Evolutionary conservation across 2,797 vertebrate genomes (phyloP).

Genomic region (Smutsia temminckii): DNA sequence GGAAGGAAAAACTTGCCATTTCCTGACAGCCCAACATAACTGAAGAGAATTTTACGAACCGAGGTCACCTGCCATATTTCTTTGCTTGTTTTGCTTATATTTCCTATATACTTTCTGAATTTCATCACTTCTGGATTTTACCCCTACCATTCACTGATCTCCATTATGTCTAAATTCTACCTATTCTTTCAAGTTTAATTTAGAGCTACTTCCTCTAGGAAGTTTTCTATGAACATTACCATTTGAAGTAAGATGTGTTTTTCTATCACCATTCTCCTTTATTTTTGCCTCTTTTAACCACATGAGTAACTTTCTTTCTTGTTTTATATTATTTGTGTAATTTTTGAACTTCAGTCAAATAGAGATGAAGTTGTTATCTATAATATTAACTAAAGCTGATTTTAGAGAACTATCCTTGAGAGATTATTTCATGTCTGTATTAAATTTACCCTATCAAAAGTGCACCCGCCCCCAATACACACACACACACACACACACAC

Average conservation of each 20-base stretch:
- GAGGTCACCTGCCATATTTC: background rate
- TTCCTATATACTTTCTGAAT: background rate
- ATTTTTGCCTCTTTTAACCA: background rate
- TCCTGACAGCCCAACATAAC: slow-evolving; percentile 1
- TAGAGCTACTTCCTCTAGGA: background rate
- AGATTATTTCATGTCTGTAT: background rate
- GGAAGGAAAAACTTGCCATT: background rate
- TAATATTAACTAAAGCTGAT: background rate
- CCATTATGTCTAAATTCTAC: background rate
- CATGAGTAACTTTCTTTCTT: background rate
- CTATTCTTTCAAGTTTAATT: background rate
- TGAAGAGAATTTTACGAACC: background rate
- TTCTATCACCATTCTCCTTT: background rate
- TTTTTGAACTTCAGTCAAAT: background rate
- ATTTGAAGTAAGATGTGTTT: background rate
- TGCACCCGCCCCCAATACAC: accelerated
- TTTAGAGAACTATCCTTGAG: background rate
- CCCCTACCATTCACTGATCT: background rate
- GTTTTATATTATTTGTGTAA: background rate
- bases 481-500: background rate
- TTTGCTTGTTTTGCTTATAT: background rate
- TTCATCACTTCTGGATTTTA: background rate
- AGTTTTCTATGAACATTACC: background rate
- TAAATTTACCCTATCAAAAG: background rate
- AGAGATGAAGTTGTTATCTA: background rate